Evolutionary conservation across 2,797 vertebrate genomes (phyloP).

Genomic region (Helicolenus hilgendorfi): DNA sequence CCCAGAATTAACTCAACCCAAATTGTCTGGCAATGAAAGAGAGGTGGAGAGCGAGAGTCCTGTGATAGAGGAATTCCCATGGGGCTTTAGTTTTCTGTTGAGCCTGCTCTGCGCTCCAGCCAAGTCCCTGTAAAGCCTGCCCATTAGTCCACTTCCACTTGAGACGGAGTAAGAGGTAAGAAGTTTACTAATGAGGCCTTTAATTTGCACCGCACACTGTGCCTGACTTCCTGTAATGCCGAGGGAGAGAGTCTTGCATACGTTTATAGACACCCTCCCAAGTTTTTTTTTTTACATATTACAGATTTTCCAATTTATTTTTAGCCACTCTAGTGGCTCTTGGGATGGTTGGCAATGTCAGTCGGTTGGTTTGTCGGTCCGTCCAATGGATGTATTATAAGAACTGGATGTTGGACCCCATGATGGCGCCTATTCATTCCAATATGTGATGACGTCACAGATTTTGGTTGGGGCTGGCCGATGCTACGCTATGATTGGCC

Average conservation of each 20-base stretch:
- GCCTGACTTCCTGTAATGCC: constrained; percentile 6
- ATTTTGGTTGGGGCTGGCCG: no score
- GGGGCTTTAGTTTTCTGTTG: constrained; percentile 61
- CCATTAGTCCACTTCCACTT: constrained; percentile 69
- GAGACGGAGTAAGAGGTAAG: constrained; percentile 53
- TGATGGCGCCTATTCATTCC: no score
- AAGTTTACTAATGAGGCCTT: constrained; percentile 66
- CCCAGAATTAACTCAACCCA: constrained; percentile 84
- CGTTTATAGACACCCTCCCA: constrained; percentile 8
- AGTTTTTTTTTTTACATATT: neutral
- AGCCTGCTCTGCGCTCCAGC: constrained; percentile 44
- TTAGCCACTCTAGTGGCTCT: neutral
- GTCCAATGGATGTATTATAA: no score
- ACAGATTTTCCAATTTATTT: constrained; percentile 1
- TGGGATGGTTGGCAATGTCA: neutral
- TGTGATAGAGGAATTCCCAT: constrained; percentile 44
- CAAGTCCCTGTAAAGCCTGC: constrained; percentile 50
- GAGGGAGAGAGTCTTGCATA: constrained; percentile 9
- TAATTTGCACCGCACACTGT: constrained; percentile 60
- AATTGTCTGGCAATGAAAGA: constrained; percentile 77
- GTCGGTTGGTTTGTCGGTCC: accelerated
- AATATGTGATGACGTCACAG: no score
- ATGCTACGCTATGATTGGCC: no score
- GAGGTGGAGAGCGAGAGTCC: constrained; percentile 42
- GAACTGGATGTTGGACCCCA: no score